A percentile compares a stretch with the other conserved stretches of the same genome.
These are phyloP conservation scores for Rhagonycha lutea DNA, from an alignment of 2,888 invertebrate genomes.

Conservation along the genomic window DNA sequence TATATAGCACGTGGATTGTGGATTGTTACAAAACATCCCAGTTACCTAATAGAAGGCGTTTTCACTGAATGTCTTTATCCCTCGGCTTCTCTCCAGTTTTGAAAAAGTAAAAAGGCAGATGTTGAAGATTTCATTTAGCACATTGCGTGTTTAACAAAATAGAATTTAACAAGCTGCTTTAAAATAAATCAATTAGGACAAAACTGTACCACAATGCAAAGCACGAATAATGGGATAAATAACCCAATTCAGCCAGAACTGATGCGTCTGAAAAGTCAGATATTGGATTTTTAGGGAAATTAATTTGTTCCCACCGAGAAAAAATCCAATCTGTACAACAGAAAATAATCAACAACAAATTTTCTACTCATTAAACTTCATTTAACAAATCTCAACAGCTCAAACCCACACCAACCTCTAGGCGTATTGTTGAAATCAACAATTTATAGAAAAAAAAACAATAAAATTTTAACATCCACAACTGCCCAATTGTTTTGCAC, in stretches of 20 bases:
- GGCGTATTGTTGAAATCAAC: conserved; percentile 50
- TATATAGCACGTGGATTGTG: neutral
- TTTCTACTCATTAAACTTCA: neutral
- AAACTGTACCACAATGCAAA: neutral
- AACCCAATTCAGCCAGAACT: neutral
- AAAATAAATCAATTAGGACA: conserved; percentile 7
- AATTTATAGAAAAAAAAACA: conserved; percentile 25
- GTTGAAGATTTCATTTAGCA: conserved; percentile 10
- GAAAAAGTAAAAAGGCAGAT: conserved; percentile 11
- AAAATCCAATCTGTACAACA: neutral
- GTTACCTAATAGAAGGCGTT: neutral
- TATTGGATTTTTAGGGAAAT: neutral
- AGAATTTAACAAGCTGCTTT: conserved; percentile 1
- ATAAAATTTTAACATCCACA: conserved; percentile 6
- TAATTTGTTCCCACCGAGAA: neutral
- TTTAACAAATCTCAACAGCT: neutral
- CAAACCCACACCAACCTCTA: conserved; percentile 41
- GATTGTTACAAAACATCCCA: neutral
- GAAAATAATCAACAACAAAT: neutral
- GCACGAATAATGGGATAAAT: neutral
- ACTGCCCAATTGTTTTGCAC: conserved; percentile 7
- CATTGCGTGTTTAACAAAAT: conserved; percentile 6
- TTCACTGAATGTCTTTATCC: neutral
- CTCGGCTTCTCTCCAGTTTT: conserved; percentile 5
- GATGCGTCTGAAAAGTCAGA: neutral